Percentiles rank a stretch among this genome's conserved stretches.
These are phyloP conservation scores for Atopsyche davidsoni DNA, from an alignment of 1,140 invertebrate species.

Conservation along the genomic window DNA sequence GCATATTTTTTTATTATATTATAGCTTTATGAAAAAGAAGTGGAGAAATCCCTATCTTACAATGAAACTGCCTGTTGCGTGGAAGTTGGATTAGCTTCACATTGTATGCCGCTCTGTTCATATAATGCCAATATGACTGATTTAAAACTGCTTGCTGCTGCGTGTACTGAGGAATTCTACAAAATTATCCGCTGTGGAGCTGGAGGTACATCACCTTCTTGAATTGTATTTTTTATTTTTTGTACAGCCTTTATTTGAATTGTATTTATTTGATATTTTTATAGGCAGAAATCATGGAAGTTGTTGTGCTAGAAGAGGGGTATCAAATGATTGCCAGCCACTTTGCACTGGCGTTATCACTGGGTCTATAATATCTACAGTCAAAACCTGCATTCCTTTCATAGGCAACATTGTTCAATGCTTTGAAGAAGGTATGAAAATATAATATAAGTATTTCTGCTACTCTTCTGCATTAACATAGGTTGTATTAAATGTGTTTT, in stretches of 20 bases:
- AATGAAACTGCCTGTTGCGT: slow-evolving; percentile 75
- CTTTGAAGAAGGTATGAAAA: slow-evolving; percentile 69
- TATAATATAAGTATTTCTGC: too few species aligned
- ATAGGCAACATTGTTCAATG: slow-evolving; percentile 79
- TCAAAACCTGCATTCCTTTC: slow-evolving; percentile 65
- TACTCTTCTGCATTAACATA: too few species aligned
- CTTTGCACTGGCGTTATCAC: slow-evolving; percentile 69
- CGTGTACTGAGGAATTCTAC: slow-evolving; percentile 60
- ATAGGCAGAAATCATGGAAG: slow-evolving; percentile 65
- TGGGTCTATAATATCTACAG: slow-evolving; percentile 40
- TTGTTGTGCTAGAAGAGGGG: slow-evolving; percentile 68
- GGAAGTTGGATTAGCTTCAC: slow-evolving; percentile 57
- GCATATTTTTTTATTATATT: too few species aligned
- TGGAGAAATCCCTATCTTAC: slow-evolving; percentile 52
- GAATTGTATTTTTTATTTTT: too few species aligned
- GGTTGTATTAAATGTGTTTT: slow-evolving; percentile 7
- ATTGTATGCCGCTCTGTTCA: slow-evolving; percentile 72
- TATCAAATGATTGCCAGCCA: slow-evolving; percentile 60
- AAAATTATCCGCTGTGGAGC: slow-evolving; percentile 55
- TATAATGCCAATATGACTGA: slow-evolving; percentile 77
- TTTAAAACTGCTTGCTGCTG: slow-evolving; percentile 57
- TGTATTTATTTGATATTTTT: slow-evolving; percentile 1
- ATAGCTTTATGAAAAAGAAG: slow-evolving; percentile 51
- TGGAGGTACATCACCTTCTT: slow-evolving; percentile 41
- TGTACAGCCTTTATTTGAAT: background rate